Conservation (phyloP, 2,888 invertebrate species). For the Oconnorella tubifera region DNA sequence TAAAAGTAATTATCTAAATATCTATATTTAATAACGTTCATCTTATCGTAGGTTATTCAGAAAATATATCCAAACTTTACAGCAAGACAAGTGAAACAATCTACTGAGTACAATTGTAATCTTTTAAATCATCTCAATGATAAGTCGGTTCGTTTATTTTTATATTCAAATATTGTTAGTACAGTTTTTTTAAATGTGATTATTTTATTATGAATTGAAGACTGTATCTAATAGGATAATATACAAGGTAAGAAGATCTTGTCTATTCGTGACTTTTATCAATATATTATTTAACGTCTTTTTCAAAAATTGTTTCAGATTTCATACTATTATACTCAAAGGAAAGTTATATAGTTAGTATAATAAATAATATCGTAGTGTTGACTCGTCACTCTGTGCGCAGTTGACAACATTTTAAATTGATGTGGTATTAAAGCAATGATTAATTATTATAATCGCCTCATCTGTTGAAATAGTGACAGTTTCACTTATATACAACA, state of each 20-base stretch:
- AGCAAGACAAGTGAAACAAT: neutral
- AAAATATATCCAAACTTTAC: slow-evolving; percentile 18
- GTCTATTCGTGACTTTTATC: neutral
- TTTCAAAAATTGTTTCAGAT: too few species aligned
- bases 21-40: neutral
- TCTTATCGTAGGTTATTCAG: slow-evolving; percentile 15
- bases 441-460: too few species aligned
- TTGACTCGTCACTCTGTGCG: too few species aligned
- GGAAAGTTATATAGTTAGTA: too few species aligned
- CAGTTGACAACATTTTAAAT: too few species aligned
- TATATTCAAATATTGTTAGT: slow-evolving; percentile 58
- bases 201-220: too few species aligned
- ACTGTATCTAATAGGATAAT: too few species aligned
- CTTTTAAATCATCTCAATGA: slow-evolving; percentile 21
- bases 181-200: neutral
- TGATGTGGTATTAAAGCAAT: too few species aligned
- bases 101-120: slow-evolving; percentile 16
- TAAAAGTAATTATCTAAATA: neutral
- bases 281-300: neutral
- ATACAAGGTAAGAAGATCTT: neutral
- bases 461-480: too few species aligned
- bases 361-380: too few species aligned
- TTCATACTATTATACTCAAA: too few species aligned
- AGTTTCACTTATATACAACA: too few species aligned
- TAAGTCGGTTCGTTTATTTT: slow-evolving; percentile 56